Conservation (phyloP, 2,888 invertebrate species). For the Tipula vernalis region DNA sequence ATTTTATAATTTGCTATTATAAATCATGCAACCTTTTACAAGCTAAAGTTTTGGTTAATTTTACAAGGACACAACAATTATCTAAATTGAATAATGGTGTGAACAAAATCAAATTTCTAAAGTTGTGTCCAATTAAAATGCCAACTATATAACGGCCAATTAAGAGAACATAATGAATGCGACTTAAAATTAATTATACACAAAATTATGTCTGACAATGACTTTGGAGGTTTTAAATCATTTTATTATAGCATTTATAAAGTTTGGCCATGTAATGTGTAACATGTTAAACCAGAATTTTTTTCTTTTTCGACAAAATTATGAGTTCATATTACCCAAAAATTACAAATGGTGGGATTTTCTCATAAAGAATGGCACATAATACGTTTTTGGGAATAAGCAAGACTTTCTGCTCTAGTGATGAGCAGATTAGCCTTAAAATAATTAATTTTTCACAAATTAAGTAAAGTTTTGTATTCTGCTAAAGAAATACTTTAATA, state of each 20-base stretch:
- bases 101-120: background rate
- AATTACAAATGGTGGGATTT: too few relatives aligned
- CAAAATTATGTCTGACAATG: background rate
- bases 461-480: too few relatives aligned
- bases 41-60: background rate
- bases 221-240: background rate
- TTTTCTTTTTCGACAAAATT: too few relatives aligned
- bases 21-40: background rate
- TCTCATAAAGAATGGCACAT: too few relatives aligned
- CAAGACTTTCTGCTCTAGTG: too few relatives aligned
- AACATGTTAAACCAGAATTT: too few relatives aligned
- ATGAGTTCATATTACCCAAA: too few relatives aligned
- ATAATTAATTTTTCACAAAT: too few relatives aligned
- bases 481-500: too few relatives aligned
- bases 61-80: background rate
- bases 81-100: background rate
- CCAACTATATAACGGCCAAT: background rate
- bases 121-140: background rate
- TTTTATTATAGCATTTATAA: background rate
- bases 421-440: too few relatives aligned
- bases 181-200: background rate
- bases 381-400: too few relatives aligned
- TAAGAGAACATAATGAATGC: background rate
- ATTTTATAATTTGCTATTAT: background rate
- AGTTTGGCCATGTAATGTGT: too few relatives aligned